Evolutionary conservation across 2,888 invertebrate genomes (phyloP).

Genomic region (Rhabditoides inermis): DNA sequence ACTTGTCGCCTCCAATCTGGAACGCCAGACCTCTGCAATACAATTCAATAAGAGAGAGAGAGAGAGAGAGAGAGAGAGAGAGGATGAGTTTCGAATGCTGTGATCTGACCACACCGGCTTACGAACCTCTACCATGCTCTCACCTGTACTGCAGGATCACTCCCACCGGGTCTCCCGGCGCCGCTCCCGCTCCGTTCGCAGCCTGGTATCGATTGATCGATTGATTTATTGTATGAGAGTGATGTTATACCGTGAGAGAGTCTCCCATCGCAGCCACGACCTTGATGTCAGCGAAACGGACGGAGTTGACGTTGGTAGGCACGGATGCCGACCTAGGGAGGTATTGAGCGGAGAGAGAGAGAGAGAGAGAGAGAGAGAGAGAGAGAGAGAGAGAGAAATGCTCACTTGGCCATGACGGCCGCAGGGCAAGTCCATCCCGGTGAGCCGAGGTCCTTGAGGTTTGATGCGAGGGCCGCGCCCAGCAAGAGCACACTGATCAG

Average conservation of each 20-base stretch:
- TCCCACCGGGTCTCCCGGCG: slow-evolving; percentile 27
- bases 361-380: not conserved
- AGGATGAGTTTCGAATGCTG: too few relatives aligned
- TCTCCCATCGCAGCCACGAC: slow-evolving; percentile 36
- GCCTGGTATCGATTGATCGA: slow-evolving; percentile 13
- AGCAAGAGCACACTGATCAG: too few relatives aligned
- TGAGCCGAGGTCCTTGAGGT: slow-evolving; percentile 21
- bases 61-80: too few relatives aligned
- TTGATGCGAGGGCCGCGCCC: too few relatives aligned
- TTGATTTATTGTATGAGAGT: not conserved
- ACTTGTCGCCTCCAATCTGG: slow-evolving; percentile 32
- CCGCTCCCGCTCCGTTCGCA: slow-evolving; percentile 39
- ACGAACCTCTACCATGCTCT: too few relatives aligned
- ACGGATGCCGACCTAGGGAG: slow-evolving; percentile 18
- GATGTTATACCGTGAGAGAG: slow-evolving; percentile 22
- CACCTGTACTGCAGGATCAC: slow-evolving; percentile 38
- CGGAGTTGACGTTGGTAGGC: slow-evolving; percentile 53
- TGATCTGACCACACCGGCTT: too few relatives aligned
- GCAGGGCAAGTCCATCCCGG: slow-evolving; percentile 28
- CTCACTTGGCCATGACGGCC: slow-evolving; percentile 19
- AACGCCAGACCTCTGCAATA: slow-evolving; percentile 38
- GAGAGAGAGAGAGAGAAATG: not conserved
- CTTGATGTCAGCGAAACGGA: slow-evolving; percentile 32
- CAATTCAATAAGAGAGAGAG: too few relatives aligned
- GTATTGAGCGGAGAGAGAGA: not conserved